Evolutionary conservation across 2,888 invertebrate genomes (phyloP).

Genomic region (Oscheius myriophilus): DNA sequence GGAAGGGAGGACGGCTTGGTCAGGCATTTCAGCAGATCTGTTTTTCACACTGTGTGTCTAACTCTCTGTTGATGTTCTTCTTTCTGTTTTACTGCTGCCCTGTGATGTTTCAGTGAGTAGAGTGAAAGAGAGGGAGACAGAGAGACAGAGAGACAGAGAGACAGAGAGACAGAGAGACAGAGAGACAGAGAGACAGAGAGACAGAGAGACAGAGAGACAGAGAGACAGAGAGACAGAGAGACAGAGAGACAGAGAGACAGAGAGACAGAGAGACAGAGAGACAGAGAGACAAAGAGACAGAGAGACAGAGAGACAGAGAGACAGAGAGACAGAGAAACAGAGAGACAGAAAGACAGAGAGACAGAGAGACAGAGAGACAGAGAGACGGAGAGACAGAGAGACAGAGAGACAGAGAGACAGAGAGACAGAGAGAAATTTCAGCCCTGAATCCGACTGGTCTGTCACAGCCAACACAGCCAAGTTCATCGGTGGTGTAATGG

Average conservation of each 20-base stretch:
- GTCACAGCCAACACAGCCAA: not conserved
- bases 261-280: too few relatives aligned
- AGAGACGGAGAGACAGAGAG: too few relatives aligned
- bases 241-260: too few relatives aligned
- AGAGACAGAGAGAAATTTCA: not conserved
- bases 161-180: too few relatives aligned
- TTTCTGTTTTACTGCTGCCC: conserved; percentile 25
- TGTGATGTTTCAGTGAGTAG: conserved; percentile 14
- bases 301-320: not conserved
- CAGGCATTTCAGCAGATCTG: conserved; percentile 30
- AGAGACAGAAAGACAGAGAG: too few relatives aligned
- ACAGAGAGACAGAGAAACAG: not conserved
- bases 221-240: too few relatives aligned
- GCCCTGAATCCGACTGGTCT: conserved; percentile 18
- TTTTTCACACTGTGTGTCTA: conserved; percentile 25
- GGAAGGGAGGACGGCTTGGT: conserved; percentile 5
- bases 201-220: too few relatives aligned
- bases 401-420: not conserved
- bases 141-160: too few relatives aligned
- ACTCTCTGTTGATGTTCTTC: conserved; percentile 7
- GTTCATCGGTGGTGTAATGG: conserved; percentile 27
- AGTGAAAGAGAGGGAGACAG: too few relatives aligned
- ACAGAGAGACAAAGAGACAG: too few relatives aligned
- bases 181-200: too few relatives aligned
- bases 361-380: too few relatives aligned